Conservation (phyloP, 1,140 invertebrate genomes). For the Drosophila sp. region DNA sequence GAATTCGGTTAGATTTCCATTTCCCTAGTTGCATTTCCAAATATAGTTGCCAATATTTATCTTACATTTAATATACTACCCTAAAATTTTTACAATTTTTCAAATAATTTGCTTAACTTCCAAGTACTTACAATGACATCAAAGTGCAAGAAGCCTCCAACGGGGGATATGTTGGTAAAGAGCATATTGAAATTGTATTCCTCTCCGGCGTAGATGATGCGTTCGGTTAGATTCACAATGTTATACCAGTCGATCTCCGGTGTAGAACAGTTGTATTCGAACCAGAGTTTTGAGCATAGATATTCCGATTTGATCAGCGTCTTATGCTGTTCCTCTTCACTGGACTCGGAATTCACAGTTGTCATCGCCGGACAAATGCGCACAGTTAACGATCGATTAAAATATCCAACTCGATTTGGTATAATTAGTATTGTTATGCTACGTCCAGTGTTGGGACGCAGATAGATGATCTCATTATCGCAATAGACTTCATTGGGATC, state of each 20-base stretch:
- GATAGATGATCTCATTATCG: slow-evolving; percentile 72
- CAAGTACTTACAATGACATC: slow-evolving; percentile 66
- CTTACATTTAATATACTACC: no score
- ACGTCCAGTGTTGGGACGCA: slow-evolving; percentile 72
- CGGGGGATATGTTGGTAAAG: slow-evolving; percentile 55
- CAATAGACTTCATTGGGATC: slow-evolving; percentile 72
- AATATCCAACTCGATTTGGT: slow-evolving; percentile 68
- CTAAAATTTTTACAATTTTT: no score
- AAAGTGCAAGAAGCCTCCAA: slow-evolving; percentile 69
- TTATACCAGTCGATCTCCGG: slow-evolving; percentile 64
- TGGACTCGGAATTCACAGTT: not conserved
- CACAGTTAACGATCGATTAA: slow-evolving; percentile 60
- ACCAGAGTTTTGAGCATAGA: slow-evolving; percentile 67
- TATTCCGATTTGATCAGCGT: slow-evolving; percentile 57
- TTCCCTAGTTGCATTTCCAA: no score
- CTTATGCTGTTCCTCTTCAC: slow-evolving; percentile 34
- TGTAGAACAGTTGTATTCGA: slow-evolving; percentile 68
- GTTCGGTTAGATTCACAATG: slow-evolving; percentile 46
- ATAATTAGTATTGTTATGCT: slow-evolving; percentile 69
- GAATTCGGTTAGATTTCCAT: not conserved
- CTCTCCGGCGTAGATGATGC: slow-evolving; percentile 65
- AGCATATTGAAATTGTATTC: slow-evolving; percentile 64
- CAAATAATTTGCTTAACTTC: not conserved
- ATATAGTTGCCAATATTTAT: no score
- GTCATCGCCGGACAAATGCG: slow-evolving; percentile 65